Conservation (phyloP, 1,140 invertebrate species). For the Tetramorium parvispinum region DNA sequence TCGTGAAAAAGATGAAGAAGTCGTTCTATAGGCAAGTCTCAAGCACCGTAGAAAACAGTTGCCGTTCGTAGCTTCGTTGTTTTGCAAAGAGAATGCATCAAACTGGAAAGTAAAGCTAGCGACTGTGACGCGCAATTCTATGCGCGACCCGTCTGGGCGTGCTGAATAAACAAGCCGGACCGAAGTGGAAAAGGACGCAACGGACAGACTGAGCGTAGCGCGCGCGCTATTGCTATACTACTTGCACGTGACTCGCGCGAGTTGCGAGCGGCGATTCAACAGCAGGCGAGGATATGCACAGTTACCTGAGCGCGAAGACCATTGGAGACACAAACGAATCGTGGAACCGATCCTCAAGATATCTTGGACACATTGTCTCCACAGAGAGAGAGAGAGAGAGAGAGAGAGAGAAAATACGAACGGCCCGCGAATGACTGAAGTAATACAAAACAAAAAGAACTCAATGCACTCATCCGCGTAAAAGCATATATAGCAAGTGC, state of each 20-base stretch:
- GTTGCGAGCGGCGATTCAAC: neutral
- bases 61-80: slow-evolving; percentile 50
- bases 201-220: slow-evolving; percentile 35
- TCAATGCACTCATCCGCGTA: neutral
- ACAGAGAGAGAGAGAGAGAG: neutral
- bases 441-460: neutral
- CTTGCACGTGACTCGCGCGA: slow-evolving; percentile 45
- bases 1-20: slow-evolving; percentile 15
- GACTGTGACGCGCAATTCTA: slow-evolving; percentile 60
- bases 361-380: slow-evolving; percentile 26
- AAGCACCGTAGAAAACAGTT: slow-evolving; percentile 35
- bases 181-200: slow-evolving; percentile 40
- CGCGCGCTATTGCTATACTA: slow-evolving; percentile 52
- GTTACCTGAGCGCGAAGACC: slow-evolving; percentile 36
- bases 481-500: neutral
- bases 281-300: slow-evolving; percentile 40
- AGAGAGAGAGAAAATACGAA: neutral
- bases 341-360: slow-evolving; percentile 13
- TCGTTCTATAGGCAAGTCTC: slow-evolving; percentile 8
- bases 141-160: slow-evolving; percentile 23
- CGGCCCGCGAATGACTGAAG: neutral
- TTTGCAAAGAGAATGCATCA: slow-evolving; percentile 51
- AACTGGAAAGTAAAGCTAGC: slow-evolving; percentile 62
- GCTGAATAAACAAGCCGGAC: slow-evolving; percentile 65
- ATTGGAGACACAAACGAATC: neutral